Evolutionary conservation across 2,797 vertebrate species (phyloP).

Genomic region (Arctocebus calabarensis): DNA sequence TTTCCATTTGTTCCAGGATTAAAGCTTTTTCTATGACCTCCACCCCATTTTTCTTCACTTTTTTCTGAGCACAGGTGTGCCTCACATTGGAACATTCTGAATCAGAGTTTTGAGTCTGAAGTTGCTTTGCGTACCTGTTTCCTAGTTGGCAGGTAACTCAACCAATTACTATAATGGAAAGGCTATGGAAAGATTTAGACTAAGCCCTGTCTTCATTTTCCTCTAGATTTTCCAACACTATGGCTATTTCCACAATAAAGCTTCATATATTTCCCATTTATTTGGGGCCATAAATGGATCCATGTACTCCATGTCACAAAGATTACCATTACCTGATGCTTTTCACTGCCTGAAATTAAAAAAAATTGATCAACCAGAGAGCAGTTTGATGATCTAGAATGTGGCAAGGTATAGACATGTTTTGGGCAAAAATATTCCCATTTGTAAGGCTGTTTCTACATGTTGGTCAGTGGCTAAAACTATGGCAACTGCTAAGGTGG

Average conservation of each 20-base stretch:
- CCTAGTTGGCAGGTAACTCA: not conserved
- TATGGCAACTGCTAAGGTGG: not conserved
- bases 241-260: slow-evolving; percentile 39
- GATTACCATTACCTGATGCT: not conserved
- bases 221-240: not conserved
- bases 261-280: slow-evolving; percentile 21
- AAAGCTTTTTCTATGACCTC: slow-evolving; percentile 30
- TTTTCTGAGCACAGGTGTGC: slow-evolving; percentile 47
- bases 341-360: slow-evolving; percentile 36
- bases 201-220: slow-evolving; percentile 57
- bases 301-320: not conserved
- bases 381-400: not conserved
- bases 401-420: not conserved
- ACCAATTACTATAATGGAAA: slow-evolving; percentile 52
- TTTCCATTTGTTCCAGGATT: slow-evolving; percentile 59
- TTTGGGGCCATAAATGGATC: slow-evolving; percentile 36
- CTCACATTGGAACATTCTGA: slow-evolving; percentile 35
- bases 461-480: not conserved
- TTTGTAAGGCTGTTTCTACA: not conserved
- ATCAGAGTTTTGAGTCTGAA: slow-evolving; percentile 57
- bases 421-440: slow-evolving; percentile 17
- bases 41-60: not conserved
- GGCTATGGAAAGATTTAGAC: slow-evolving; percentile 22
- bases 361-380: not conserved
- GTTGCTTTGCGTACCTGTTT: slow-evolving; percentile 62